Evolutionary conservation across 2,113 vertebrate species (phyloP).

Genomic region (Progne subis): DNA sequence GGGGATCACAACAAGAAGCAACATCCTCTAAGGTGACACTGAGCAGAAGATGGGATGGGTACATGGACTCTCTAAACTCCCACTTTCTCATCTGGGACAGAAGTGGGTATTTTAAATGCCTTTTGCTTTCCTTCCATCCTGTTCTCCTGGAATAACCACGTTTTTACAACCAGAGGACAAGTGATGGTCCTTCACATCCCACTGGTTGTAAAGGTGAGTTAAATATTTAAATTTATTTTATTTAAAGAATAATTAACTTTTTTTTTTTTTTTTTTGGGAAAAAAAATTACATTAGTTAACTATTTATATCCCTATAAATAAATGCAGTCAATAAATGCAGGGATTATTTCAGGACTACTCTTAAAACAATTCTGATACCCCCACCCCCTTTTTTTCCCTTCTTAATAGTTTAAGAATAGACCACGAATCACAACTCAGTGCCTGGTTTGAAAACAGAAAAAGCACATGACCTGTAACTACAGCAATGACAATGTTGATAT

Average conservation of each 20-base stretch:
- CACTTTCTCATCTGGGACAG: neutral
- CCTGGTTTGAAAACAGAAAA: conserved; percentile 7
- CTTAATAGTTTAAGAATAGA: neutral
- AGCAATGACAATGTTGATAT: conserved; percentile 33
- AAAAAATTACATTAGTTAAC: neutral
- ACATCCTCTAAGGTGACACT: neutral
- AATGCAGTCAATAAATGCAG: neutral
- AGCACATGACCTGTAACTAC: conserved; percentile 24
- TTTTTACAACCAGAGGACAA: neutral
- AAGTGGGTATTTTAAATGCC: neutral
- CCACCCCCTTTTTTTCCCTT: neutral
- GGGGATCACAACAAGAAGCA: neutral
- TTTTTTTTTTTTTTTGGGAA: neutral
- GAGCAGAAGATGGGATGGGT: neutral
- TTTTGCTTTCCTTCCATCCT: neutral
- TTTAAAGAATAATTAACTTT: neutral
- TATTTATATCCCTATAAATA: neutral
- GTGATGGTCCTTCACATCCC: conserved; percentile 4
- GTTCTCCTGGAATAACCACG: neutral
- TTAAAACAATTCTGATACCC: neutral
- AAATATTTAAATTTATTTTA: too few relatives aligned
- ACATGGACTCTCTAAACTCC: neutral
- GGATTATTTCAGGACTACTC: neutral
- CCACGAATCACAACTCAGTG: neutral
- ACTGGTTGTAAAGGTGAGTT: neutral